Conservation (phyloP, 2,113 vertebrate genomes). For the Rhinolophus ferrumequinum region DNA sequence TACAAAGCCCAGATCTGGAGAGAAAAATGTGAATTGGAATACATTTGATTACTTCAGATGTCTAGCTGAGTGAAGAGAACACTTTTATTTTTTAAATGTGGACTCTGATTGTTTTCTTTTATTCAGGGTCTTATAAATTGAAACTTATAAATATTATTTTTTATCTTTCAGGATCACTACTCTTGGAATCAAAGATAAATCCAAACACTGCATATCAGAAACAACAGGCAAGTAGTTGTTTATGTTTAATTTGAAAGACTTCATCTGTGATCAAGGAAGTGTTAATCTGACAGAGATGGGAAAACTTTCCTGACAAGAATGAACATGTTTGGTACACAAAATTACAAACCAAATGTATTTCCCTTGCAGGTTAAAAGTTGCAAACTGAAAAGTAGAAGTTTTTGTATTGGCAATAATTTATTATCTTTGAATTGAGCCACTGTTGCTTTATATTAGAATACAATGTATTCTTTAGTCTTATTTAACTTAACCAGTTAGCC, state of each 20-base stretch:
- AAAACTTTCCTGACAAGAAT: constrained; percentile 52
- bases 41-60: constrained; percentile 15
- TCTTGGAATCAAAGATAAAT: constrained; percentile 99
- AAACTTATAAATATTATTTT: constrained; percentile 56
- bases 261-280: constrained; percentile 68
- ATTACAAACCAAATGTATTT: constrained; percentile 1
- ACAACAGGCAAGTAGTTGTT: constrained; percentile 94
- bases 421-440: not conserved
- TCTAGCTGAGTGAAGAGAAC: not conserved
- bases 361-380: constrained; percentile 41
- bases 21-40: constrained; percentile 43
- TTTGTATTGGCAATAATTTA: constrained; percentile 6
- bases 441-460: constrained; percentile 48
- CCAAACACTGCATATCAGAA: constrained; percentile 99
- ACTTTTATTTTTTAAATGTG: not conserved
- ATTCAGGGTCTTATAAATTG: constrained; percentile 30
- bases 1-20: not conserved
- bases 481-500: constrained; percentile 17
- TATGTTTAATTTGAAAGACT: constrained; percentile 78
- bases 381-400: not conserved
- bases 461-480: constrained; percentile 50
- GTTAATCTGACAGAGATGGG: constrained; percentile 49
- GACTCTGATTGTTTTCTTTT: not conserved
- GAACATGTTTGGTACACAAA: accelerated
- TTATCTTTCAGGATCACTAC: constrained; percentile 92